Percentiles rank a stretch among this genome's conserved stretches.
These are phyloP conservation scores for Cotesia congregata DNA, from an alignment of 2,888 invertebrate species.

Conservation along the genomic window DNA sequence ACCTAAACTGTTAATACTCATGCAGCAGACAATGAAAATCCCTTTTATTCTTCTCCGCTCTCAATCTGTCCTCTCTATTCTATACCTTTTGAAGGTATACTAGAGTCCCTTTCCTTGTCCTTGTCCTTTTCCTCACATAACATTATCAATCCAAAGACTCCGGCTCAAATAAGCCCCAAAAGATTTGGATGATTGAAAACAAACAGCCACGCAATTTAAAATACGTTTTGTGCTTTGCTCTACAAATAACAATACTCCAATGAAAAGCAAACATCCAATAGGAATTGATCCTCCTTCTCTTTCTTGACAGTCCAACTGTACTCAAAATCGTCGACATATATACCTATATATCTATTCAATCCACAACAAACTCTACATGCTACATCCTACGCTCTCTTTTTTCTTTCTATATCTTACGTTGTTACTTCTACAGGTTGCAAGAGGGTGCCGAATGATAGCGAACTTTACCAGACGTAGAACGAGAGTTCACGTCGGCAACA, in stretches of 20 bases:
- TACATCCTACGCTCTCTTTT: too few relatives aligned
- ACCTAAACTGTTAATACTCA: not conserved
- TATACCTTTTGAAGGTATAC: too few relatives aligned
- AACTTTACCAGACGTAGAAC: slow-evolving; percentile 37
- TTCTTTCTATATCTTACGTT: not conserved
- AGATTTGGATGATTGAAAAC: slow-evolving; percentile 20
- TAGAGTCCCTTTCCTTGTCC: too few relatives aligned
- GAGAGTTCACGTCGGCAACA: slow-evolving; percentile 58
- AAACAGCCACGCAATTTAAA: slow-evolving; percentile 21
- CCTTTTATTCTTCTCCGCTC: not conserved
- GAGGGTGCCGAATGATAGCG: slow-evolving; percentile 32
- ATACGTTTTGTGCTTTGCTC: not conserved
- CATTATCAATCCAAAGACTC: too few relatives aligned
- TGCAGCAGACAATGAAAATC: not conserved
- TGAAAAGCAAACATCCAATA: not conserved
- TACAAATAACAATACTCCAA: not conserved
- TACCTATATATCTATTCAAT: slow-evolving; percentile 13
- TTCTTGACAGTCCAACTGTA: not conserved
- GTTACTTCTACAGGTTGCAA: slow-evolving; percentile 25
- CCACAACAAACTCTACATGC: not conserved
- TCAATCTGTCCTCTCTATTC: too few relatives aligned
- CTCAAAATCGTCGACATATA: not conserved
- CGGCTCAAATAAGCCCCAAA: too few relatives aligned
- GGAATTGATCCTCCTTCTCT: not conserved
- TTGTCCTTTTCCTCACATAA: too few relatives aligned